Evolutionary conservation across 2,888 invertebrate genomes (phyloP), one percentile per base, ranked within the genome.

Genomic region (Drosophila kambysellisi): DNA sequence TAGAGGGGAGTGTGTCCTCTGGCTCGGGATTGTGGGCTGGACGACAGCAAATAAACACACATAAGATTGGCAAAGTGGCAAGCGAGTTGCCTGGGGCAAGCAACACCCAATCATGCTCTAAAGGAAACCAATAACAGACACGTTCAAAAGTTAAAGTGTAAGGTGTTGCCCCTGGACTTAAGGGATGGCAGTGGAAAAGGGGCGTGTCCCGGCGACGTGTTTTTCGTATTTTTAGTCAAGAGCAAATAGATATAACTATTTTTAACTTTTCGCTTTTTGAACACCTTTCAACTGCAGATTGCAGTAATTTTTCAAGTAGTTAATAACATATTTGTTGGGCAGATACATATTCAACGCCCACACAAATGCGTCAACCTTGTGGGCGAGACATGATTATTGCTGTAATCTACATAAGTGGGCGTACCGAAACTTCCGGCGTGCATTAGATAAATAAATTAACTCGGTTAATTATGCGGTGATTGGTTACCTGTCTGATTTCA

Each of bases 11-110:
- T 17, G 5, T 4, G 9, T 20, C 41, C n/a, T 11, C 4, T 20
- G 30, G 0, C 20, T 32, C 4, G n/a, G 46, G 57, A 48, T 33
- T 54, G 41, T 11, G 48, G 50, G 50, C 25, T 48, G 50, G 25
- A 35, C 53, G 52, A 61, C 33, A 67, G 64, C 70, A 81, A 77
- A 86, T 65, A 83, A 76, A 80, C 79, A 82, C 66, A 71, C 71
- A 81, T 73, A 70, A 67, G 74, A 68, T 39, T 20, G 66, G 64
- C 67, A 54, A 56, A 58, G 54, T 59, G 69, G 58, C 65, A 56
- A 33, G 35, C 33, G 50, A 37, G 68, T 53, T 73, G 89, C 89
- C 82, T 39, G 58, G 62, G 88, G 84, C 79, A 84, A 89, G 70
- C 66, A 58, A 83, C 62, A 60, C 56, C n/a, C 64, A 61, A 68